Evolutionary conservation across 1,140 invertebrate species (phyloP).

Genomic region (Diorhabda elongata): DNA sequence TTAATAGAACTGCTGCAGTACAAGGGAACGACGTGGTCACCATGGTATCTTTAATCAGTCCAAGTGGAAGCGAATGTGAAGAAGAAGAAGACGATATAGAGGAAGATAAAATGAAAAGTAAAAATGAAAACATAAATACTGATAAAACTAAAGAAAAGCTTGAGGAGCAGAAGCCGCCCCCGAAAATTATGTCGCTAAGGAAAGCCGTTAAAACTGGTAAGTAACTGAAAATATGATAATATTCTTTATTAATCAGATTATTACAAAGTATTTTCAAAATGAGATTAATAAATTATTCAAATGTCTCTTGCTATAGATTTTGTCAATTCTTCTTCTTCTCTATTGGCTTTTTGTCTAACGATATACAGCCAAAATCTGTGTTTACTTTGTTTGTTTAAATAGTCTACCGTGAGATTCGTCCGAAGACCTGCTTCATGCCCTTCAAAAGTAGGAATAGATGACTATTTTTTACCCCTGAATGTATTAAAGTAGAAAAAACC

Average conservation of each 20-base stretch:
- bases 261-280: no score
- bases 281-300: no score
- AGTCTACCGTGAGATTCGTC: no score
- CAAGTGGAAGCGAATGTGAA: constrained; percentile 53
- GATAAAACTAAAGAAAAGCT: constrained; percentile 15
- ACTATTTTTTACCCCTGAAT: no score
- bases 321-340: no score
- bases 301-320: no score
- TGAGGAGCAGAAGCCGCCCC: constrained; percentile 28
- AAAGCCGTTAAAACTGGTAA: constrained; percentile 49
- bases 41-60: constrained; percentile 56
- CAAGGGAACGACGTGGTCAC: constrained; percentile 50
- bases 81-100: constrained; percentile 28
- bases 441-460: no score
- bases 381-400: no score
- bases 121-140: constrained; percentile 25
- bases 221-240: constrained; percentile 13
- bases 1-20: constrained; percentile 19
- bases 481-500: no score
- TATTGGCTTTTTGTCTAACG: no score
- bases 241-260: neutral
- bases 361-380: no score
- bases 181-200: constrained; percentile 37
- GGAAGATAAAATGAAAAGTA: constrained; percentile 41
- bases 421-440: no score